Evolutionary conservation across 2,113 vertebrate genomes (phyloP).

Genomic region (Tragelaphus scriptus): DNA sequence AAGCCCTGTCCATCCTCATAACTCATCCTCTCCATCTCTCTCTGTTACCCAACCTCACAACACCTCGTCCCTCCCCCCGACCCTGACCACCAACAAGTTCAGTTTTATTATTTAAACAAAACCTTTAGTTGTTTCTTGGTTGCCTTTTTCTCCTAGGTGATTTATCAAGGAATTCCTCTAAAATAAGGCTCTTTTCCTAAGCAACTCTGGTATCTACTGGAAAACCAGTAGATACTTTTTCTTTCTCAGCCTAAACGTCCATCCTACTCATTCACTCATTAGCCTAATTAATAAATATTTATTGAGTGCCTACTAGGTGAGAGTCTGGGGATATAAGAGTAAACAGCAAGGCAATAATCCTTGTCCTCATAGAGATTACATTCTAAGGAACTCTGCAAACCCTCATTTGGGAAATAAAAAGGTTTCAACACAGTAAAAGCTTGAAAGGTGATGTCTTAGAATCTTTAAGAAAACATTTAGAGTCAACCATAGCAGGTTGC

Average conservation of each 20-base stretch:
- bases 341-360: not conserved
- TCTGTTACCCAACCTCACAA: not conserved
- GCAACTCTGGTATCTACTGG: not conserved
- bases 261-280: not conserved
- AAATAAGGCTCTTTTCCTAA: not conserved
- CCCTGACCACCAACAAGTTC: not conserved
- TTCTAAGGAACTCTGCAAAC: not conserved
- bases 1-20: not conserved
- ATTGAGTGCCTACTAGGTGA: not conserved
- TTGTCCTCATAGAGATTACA: not conserved
- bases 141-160: not conserved
- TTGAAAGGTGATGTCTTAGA: not conserved
- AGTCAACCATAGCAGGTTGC: not conserved
- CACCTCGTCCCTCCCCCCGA: not conserved
- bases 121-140: not conserved
- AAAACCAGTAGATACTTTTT: not conserved
- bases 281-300: not conserved
- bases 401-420: constrained; percentile 14
- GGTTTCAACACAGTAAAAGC: not conserved
- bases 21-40: not conserved
- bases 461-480: not conserved
- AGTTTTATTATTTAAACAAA: not conserved
- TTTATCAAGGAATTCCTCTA: not conserved
- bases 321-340: not conserved
- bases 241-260: not conserved